Evolutionary conservation across 2,888 invertebrate species (phyloP), one percentile per base, ranked within the genome.

Genomic region (Calameuta filiformis): DNA sequence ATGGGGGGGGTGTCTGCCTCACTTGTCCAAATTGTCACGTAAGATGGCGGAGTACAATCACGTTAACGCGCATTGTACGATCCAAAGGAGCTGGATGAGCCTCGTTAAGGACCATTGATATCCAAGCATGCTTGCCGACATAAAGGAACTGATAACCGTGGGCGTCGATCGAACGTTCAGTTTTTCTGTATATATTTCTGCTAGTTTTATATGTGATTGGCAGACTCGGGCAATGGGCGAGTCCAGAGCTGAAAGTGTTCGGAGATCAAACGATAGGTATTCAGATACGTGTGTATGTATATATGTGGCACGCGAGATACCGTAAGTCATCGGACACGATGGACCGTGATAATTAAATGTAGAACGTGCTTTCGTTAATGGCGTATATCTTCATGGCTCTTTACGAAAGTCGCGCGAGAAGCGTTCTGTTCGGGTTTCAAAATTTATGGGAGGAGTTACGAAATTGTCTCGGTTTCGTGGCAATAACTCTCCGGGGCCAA

Each of bases 401-500:
- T 23, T 9, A 56, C 56, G 56, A 56, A 0, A 56, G 56, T 9
- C 23, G 23, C 23, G 56, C 23, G 2, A 23, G 56, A 56, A 56
- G 56, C 23, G 23, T 56, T 15, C 23, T 56, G 56, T 23, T 9
- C 56, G 56, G 0, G 9, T 56, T 23, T 56, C 56, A 56, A 56
- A 56, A 56, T 23, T 9, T 2, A 23, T 56, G 9, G 23, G 23
- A 23, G 9, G 9, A 56, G 56, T 56, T 56, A 56, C 56, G 56
- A 56, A 56, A 23, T 56, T 23, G 23, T 56, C 23, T 23, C 9
- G 23, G 56, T 9, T 3, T 23, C 56, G 12, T 34, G 56, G 35
- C 12, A 35, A 79, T 75, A 37, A 77, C 35, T 79, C 35, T 79
- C 15, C 75, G 77, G 76, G 78, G 35, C 35, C 81, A 83, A 85